Conservation (phyloP, 2,888 invertebrate genomes). For the Sphaerophoria taeniata region DNA sequence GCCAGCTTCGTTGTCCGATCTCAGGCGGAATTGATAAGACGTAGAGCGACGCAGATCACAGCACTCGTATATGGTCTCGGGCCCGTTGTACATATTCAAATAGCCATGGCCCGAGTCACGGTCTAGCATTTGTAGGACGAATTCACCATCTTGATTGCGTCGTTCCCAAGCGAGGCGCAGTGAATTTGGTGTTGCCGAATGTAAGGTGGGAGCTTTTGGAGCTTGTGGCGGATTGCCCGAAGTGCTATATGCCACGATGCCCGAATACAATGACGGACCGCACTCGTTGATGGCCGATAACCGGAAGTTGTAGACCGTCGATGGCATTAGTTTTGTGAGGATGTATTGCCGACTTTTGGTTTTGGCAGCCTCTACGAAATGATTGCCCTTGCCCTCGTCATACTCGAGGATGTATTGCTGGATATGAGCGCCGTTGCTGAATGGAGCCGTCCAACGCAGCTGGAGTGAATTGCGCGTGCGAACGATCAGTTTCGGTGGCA, state of each 20-base stretch:
- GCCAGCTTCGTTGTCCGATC: constrained; percentile 93
- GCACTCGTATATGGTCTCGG: constrained; percentile 88
- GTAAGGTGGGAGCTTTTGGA: constrained; percentile 90
- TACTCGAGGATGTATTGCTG: constrained; percentile 90
- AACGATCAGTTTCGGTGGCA: constrained; percentile 89
- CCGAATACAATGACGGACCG: constrained; percentile 90
- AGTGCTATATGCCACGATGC: constrained; percentile 88
- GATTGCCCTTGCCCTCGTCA: constrained; percentile 87
- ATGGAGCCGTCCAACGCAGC: constrained; percentile 88
- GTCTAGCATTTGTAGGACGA: constrained; percentile 91
- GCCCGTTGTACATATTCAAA: constrained; percentile 91
- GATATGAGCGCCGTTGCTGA: constrained; percentile 92
- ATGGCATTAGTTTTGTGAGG: constrained; percentile 89
- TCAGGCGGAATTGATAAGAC: constrained; percentile 91
- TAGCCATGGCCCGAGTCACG: constrained; percentile 89
- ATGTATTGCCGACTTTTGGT: constrained; percentile 90
- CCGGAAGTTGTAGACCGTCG: constrained; percentile 92
- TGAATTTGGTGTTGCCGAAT: constrained; percentile 86
- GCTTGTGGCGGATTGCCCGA: constrained; percentile 91
- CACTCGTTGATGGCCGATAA: constrained; percentile 92
- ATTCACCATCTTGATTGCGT: constrained; percentile 90
- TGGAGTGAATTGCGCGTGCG: constrained; percentile 89
- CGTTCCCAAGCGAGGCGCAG: constrained; percentile 90
- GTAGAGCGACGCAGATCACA: constrained; percentile 88
- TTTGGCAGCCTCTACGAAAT: constrained; percentile 89